Conservation (phyloP, 2,113 vertebrate genomes). For the Sebastes schlegelii region DNA sequence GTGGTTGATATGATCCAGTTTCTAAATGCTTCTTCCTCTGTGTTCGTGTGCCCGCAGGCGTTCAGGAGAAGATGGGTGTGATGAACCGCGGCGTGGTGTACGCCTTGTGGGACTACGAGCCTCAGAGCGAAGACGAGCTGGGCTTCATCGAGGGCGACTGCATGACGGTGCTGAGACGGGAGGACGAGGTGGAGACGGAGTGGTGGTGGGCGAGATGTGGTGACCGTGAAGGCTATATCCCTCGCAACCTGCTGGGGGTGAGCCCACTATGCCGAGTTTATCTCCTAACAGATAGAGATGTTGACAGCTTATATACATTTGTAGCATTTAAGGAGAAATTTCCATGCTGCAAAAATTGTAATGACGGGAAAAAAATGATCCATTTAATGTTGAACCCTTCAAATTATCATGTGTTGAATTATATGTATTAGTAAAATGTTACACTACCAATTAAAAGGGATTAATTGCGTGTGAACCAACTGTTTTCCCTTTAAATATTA, state of each 20-base stretch:
- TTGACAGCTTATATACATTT: neutral
- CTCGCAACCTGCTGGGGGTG: slow-evolving; percentile 94
- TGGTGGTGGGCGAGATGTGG: slow-evolving; percentile 96
- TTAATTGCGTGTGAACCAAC: neutral
- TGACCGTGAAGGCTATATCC: slow-evolving; percentile 90
- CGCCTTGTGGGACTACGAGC: slow-evolving; percentile 91
- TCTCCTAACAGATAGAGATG: neutral
- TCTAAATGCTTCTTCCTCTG: neutral
- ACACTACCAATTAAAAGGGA: neutral
- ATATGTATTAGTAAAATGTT: neutral
- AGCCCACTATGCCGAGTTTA: slow-evolving; percentile 53
- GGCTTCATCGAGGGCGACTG: slow-evolving; percentile 91
- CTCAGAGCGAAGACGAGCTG: slow-evolving; percentile 89
- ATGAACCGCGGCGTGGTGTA: slow-evolving; percentile 97
- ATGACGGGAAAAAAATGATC: neutral
- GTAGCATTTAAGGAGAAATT: neutral
- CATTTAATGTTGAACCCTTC: neutral
- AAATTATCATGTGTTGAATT: neutral
- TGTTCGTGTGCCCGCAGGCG: slow-evolving; percentile 80
- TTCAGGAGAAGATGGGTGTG: slow-evolving; percentile 98
- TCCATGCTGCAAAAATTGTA: neutral
- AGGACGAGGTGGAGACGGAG: slow-evolving; percentile 88
- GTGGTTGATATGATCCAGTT: neutral
- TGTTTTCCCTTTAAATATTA: neutral
- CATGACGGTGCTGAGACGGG: slow-evolving; percentile 89